Evolutionary conservation across 2,888 invertebrate species (phyloP).

Genomic region (Hypercompe scribonia): DNA sequence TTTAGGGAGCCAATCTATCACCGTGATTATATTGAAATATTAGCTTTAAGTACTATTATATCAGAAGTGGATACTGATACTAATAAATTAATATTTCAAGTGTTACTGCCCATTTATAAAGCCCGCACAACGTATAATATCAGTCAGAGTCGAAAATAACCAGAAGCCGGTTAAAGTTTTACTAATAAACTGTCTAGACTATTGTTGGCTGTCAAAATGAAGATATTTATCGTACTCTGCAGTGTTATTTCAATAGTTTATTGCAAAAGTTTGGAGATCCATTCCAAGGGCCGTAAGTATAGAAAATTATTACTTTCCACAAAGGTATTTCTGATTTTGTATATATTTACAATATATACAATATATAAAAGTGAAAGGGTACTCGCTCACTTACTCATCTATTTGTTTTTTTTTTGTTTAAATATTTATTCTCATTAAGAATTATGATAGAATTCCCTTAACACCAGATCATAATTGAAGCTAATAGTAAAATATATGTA

Average conservation of each 20-base stretch:
- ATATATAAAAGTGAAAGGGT: no score
- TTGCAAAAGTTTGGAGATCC: constrained; percentile 58
- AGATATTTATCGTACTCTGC: constrained; percentile 60
- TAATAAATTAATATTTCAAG: constrained; percentile 58
- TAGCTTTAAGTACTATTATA: constrained; percentile 13
- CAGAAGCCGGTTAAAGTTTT: constrained; percentile 43
- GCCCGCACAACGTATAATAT: constrained; percentile 36
- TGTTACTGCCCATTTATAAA: constrained; percentile 53
- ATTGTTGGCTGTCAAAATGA: constrained; percentile 56
- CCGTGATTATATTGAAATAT: constrained; percentile 41
- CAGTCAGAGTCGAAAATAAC: constrained; percentile 32
- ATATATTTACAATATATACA: background rate
- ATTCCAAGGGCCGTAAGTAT: constrained; percentile 57
- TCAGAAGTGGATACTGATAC: constrained; percentile 51
- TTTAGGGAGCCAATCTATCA: constrained; percentile 17
- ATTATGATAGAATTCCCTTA: no score
- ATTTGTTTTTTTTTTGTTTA: no score
- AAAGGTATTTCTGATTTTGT: background rate
- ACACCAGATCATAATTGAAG: no score
- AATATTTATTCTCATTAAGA: no score
- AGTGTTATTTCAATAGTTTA: constrained; percentile 61
- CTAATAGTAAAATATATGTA: no score
- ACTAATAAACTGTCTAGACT: constrained; percentile 30
- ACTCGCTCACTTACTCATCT: no score
- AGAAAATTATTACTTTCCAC: constrained; percentile 15